Base-by-base conservation (phyloP, 2,113 vertebrate species). In the Scomber scombrus region DNA sequence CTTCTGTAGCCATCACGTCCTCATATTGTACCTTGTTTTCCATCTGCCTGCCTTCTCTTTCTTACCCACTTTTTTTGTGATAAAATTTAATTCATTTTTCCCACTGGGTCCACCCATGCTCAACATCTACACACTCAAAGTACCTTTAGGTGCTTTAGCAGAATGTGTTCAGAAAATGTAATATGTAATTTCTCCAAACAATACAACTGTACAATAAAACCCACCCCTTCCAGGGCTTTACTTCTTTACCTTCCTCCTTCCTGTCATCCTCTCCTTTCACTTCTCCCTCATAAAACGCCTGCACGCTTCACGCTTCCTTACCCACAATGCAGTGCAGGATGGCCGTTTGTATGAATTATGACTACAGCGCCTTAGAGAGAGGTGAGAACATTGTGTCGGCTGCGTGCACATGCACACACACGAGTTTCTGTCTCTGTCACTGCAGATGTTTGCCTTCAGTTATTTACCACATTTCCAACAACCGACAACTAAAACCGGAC, bases 261-360 rank as follows among this genome's bases (percentile, higher is more conserved):
- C 74, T 85, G 70, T 86, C 75, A 87, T 73, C 75, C 43, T 82
- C 68, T 71, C 57, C 84, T 78, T 82, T 90, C 80, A 54, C 71
- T 73, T 76, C 70, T 71, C 34, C 78, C 69, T 87, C 81, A 26
- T 93, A 93, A 94, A 93, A 89, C 82, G 75, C 81, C 86, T 84
- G 84, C 85, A 81, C 78, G 72, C 90, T 92, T 91, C 92, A 93
- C 54, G 89, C 88, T 91, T 64, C 85, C 78, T 60, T 91, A 87
- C 90, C 90, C 92, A 93, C 87, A 92, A 93, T 92, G 90, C 92
- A 88, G 68, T 83, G 89, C 87, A 84, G 80, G 52, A 40, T 68
- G 76, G 78, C 82, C 46, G 78, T 92, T 92, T 91, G 73, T 89
- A 89, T 93, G 90, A 94, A 77, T 94, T 92, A 94, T 91, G 90